Conservation (phyloP, 1,140 invertebrate species). For the Microplitis demolitor region DNA sequence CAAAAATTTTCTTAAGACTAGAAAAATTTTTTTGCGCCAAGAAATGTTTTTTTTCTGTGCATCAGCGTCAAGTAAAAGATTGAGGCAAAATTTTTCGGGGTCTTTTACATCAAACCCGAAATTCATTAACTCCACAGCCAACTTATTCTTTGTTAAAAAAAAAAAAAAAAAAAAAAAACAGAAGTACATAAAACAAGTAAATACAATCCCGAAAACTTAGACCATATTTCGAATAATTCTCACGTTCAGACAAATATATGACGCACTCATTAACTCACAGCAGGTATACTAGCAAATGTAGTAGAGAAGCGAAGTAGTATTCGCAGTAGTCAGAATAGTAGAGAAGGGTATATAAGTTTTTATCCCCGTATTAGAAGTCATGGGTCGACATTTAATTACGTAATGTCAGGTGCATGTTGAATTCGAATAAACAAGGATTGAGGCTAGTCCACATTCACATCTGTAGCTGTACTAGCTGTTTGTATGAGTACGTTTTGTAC, state of each 20-base stretch:
- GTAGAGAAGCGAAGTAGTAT: background rate
- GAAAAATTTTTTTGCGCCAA: too few species aligned
- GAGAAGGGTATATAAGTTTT: background rate
- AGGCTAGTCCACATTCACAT: background rate
- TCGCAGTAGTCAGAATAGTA: background rate
- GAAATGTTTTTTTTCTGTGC: too few species aligned
- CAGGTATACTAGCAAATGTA: background rate
- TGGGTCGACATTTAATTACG: conserved; percentile 17
- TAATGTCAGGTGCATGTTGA: conserved; percentile 15
- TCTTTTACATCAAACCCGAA: too few species aligned
- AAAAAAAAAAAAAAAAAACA: too few species aligned
- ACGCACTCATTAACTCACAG: background rate
- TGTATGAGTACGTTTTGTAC: background rate
- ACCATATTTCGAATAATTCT: background rate
- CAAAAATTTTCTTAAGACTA: too few species aligned
- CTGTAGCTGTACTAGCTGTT: background rate
- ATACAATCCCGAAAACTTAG: background rate
- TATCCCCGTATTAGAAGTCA: conserved; percentile 1
- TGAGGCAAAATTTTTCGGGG: too few species aligned
- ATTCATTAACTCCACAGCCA: too few species aligned
- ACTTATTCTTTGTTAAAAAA: too few species aligned
- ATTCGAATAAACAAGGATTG: conserved; percentile 15
- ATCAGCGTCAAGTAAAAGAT: too few species aligned
- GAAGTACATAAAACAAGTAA: too few species aligned
- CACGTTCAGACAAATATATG: background rate